phyloP scores from a whole-genome alignment of 2,113 vertebrate species.

The Gulo gulo region DNA sequence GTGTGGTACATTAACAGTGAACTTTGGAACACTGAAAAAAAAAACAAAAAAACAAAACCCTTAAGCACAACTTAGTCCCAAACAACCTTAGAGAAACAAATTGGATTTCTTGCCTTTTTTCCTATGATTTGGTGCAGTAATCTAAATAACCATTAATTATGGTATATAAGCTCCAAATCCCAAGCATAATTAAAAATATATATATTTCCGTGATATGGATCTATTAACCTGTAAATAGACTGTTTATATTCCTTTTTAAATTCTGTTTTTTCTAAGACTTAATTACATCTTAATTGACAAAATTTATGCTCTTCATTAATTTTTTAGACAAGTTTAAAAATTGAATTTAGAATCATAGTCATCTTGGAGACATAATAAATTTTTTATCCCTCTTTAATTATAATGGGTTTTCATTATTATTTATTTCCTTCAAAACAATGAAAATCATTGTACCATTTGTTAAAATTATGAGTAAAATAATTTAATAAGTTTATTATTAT shows the following conservation, averaged over 20 bases:
- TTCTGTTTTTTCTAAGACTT: neutral
- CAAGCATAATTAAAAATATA: neutral
- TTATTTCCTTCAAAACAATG: slow-evolving; percentile 5
- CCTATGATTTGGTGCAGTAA: neutral
- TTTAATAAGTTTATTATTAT: neutral
- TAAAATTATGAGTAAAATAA: neutral
- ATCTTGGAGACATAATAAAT: neutral
- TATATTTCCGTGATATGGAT: neutral
- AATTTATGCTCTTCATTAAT: neutral
- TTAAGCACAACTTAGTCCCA: neutral
- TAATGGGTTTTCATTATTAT: neutral
- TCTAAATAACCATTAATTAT: neutral
- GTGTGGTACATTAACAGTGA: too few species aligned
- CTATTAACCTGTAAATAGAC: neutral
- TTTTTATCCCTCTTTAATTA: neutral
- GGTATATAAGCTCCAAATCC: neutral
- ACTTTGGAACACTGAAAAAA: too few species aligned
- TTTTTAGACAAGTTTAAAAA: neutral
- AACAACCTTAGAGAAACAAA: neutral
- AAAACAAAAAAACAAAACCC: too few species aligned
- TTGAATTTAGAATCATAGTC: neutral
- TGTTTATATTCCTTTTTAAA: neutral
- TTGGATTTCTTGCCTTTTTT: neutral
- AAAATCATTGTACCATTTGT: neutral
- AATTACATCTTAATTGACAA: neutral